Evolutionary conservation across 2,113 vertebrate genomes (phyloP).

Genomic region (Pimephales promelas): DNA sequence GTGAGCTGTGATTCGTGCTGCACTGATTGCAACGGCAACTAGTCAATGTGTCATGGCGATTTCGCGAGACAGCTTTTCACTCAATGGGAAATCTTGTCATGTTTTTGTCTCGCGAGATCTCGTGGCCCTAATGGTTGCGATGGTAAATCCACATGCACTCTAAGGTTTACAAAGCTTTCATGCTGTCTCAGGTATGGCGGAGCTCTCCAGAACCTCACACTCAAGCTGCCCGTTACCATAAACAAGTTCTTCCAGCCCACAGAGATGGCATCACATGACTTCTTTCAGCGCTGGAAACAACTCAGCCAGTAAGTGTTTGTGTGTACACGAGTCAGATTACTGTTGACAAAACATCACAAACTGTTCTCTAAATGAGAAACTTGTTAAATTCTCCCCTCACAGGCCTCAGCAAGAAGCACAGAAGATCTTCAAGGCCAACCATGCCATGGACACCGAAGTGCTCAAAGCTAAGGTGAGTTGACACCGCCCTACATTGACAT

Average conservation of each 20-base stretch:
- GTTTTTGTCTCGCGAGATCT: too few species aligned
- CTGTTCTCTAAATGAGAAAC: neutral
- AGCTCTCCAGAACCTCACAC: conserved; percentile 84
- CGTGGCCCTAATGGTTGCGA: too few species aligned
- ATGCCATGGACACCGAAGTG: conserved; percentile 89
- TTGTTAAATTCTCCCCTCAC: neutral
- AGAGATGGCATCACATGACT: conserved; percentile 89
- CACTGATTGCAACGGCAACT: too few species aligned
- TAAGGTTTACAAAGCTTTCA: neutral
- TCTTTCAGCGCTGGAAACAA: conserved; percentile 95
- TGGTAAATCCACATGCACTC: neutral
- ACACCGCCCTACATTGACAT: neutral
- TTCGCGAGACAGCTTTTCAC: too few species aligned
- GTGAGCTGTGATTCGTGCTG: too few species aligned
- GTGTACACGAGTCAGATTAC: neutral
- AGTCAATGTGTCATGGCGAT: too few species aligned
- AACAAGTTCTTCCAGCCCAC: conserved; percentile 96
- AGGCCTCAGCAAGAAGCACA: conserved; percentile 93
- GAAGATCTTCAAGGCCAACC: conserved; percentile 91
- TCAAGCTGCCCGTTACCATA: conserved; percentile 89
- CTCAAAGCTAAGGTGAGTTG: conserved; percentile 86
- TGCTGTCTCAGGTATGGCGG: conserved; percentile 83
- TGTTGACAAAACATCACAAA: neutral
- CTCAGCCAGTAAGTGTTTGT: conserved; percentile 82
- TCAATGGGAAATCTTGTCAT: too few species aligned